Base-by-base conservation (phyloP, 2,888 invertebrate genomes). In the Cheilosia urbana region DNA sequence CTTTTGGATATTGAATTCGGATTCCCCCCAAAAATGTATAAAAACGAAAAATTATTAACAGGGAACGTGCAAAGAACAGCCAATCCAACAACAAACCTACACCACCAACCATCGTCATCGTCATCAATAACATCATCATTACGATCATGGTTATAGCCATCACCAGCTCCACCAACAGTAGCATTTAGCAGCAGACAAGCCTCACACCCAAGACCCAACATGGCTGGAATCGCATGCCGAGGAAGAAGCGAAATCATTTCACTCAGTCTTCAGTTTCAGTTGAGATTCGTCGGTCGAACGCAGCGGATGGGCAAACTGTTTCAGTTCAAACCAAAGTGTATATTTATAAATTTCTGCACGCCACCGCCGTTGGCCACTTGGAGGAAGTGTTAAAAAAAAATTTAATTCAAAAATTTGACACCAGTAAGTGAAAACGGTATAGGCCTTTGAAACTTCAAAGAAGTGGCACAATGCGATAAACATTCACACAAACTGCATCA, bases 271-370 rank as follows among this genome's bases (percentile, higher is more conserved):
- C 72, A 85, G 85, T 81, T 85, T 85, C 72, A 85, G 85, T 85
- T 81, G 72, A 85, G 76, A 85, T 85, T 81, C 81, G 81, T 85
- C 85, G 85, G 85, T 85, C 63, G 85, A 85, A 62, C 85, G 55
- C 77, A 81, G 42, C 76, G 85, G 81, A 77, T 81, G 81, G 76
- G 60, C 42, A 72, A 58, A 58, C 45, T 75, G 30, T 60, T 62
- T 83, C 62, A 40, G 68, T 21, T 53, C 47, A 42, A 19, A 62
- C 55, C 49, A 47, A 63, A 73, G 58, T 66, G 53, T 66, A 75
- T 57, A 37, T 71, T 30, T 71, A 57, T 57, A n/a, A 49, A 58
- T 13, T 34, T 78, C 47, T 78, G 47, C 69, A 69, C 40, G 49
- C 57, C 62, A 4, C 75, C 53, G 24, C 30, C 51, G 30, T 69